These are phyloP conservation scores for Pavo muticus DNA, from an alignment of 2,113 vertebrate species.

Conservation along the genomic window DNA sequence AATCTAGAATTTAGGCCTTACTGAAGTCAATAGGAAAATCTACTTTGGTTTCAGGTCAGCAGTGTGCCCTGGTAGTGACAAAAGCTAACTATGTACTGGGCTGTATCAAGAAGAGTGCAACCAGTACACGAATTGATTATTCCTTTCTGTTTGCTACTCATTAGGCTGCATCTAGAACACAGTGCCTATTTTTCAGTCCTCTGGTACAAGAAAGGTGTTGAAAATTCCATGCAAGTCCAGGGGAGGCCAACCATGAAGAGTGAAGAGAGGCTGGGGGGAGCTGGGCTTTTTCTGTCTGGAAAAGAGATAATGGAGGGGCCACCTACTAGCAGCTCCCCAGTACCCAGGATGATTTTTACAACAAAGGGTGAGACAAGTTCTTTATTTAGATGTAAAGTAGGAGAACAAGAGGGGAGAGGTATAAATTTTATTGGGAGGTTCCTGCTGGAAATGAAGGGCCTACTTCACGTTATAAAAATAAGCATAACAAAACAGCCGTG, in stretches of 20 bases:
- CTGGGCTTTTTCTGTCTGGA: neutral
- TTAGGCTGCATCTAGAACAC: neutral
- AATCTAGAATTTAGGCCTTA: conserved; percentile 41
- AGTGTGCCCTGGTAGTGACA: neutral
- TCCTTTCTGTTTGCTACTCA: neutral
- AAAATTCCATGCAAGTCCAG: neutral
- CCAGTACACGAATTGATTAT: neutral
- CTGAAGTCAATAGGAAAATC: conserved; percentile 43
- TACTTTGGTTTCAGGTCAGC: conserved; percentile 51
- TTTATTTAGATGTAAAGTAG: neutral
- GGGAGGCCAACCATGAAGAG: neutral
- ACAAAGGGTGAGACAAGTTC: neutral
- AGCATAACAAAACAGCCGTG: neutral
- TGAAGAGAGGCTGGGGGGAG: neutral
- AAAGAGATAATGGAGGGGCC: neutral
- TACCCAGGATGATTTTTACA: neutral
- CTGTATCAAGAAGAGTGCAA: conserved; percentile 7
- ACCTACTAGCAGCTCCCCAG: neutral
- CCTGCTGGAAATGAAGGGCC: neutral
- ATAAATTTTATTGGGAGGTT: neutral
- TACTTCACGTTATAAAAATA: neutral
- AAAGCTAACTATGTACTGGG: conserved; percentile 21
- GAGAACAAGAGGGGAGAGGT: neutral
- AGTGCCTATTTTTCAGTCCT: neutral
- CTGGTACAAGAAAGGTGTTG: neutral